phyloP scores from a whole-genome alignment of 2,888 invertebrate genomes.

The Epirrita christyi region DNA sequence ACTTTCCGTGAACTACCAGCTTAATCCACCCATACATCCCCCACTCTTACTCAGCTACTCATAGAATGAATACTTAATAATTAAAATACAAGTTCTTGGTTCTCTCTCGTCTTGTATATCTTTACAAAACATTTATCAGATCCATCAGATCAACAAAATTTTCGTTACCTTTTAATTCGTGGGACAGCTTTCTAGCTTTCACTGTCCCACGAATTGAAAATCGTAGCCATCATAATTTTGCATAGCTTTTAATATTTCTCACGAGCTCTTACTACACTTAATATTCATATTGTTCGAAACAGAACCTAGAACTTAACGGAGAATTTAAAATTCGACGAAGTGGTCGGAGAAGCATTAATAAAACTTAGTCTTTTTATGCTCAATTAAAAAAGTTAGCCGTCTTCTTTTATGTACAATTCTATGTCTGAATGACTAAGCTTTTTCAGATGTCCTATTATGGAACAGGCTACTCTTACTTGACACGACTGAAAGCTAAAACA shows the following conservation, averaged over 20 bases:
- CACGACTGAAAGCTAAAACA: background rate
- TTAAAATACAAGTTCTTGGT: too few relatives aligned
- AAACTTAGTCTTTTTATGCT: background rate
- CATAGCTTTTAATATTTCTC: slow-evolving; percentile 59
- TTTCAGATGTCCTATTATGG: background rate
- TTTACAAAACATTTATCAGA: slow-evolving; percentile 28
- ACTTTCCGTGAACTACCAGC: too few relatives aligned
- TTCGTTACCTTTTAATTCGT: slow-evolving; percentile 45
- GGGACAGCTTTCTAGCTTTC: slow-evolving; percentile 26
- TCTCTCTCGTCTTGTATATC: background rate
- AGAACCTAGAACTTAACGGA: too few relatives aligned
- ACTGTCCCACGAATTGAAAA: slow-evolving; percentile 63
- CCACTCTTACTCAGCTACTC: too few relatives aligned
- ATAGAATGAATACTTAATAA: too few relatives aligned
- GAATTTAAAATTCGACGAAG: background rate
- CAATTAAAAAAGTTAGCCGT: background rate
- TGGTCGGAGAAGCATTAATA: too few relatives aligned
- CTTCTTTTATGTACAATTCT: slow-evolving; percentile 8
- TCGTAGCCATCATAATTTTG: slow-evolving; percentile 50
- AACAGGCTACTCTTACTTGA: background rate
- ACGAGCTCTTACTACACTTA: slow-evolving; percentile 57
- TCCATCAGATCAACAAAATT: slow-evolving; percentile 27
- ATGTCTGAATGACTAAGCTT: slow-evolving; percentile 16
- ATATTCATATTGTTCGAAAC: slow-evolving; percentile 46
- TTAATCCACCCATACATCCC: too few relatives aligned